Evolutionary conservation across 2,797 vertebrate genomes (phyloP), one percentile per base, ranked within the genome.

Genomic region (Phataginus tetradactyla): DNA sequence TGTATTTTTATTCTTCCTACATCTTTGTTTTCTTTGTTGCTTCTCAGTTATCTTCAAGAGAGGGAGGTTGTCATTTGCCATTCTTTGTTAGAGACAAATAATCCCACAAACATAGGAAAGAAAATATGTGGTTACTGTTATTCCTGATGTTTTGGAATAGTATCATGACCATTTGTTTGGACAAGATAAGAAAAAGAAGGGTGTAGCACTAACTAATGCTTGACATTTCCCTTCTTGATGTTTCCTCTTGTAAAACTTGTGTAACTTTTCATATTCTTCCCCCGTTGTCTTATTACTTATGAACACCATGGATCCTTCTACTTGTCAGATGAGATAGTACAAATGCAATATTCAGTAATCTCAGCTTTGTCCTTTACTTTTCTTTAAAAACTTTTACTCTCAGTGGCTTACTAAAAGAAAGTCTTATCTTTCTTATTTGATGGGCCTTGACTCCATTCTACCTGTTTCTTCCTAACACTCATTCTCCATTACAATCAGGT

Each of bases 351-450:
- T 72, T 90, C 63, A 74, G 37, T 87, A 66, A 55, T 61, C 10
- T 91, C 55, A 3, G 64, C 27, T 87, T 93, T 87, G 14, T 94
- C 57, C 49, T 92, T 86, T 87, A 25, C 37, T 93, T 96, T 96
- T 87, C 59, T 69, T 63, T 39, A n/a, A 87, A 59, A 75, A 68
- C 27, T 74, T 95, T 75, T 74, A 84, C 92, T 90, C 57, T 94
- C 55, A 75, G 10, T 96, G 32, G 14, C 53, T 92, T 95, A 51
- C 49, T 95, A 77, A 86, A 81, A 25, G 32, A 71, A 71, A 17
- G 1, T 3, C 77, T 88, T 86, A 57, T 66, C 29, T 20, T 86
- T 23, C 15, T 84, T 92, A 71, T 4, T 68, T 55, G 80, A 81
- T 61, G 32, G 53, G 42, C 75, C 4, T 79, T n/a, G 12, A 34